Base-by-base conservation (phyloP, 2,797 vertebrate species). In the Rhinogobio ventralis region DNA sequence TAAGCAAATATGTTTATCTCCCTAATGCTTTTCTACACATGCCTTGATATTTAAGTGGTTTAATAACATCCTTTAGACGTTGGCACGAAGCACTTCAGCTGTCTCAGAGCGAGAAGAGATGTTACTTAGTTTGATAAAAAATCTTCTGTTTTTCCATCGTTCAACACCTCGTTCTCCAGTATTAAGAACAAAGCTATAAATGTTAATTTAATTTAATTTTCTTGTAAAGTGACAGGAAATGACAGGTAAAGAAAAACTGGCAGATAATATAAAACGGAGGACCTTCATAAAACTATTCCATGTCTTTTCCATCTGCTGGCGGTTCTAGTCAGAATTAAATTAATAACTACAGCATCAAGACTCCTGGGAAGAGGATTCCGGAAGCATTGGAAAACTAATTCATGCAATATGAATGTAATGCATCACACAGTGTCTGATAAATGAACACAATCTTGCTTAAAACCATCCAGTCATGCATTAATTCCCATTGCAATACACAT, bases 361-460 rank as follows among this genome's bases (percentile, higher is more conserved):
- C 62, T 71, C 73, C n/a, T 84, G 62, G 74, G 73, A 84, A 33
- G 55, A 68, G 25, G 68, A 60, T 78, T 57, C 62, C 5, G 2
- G 82, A 53, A 77, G 36, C 53, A 72, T 9, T 25, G 83, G 3
- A 71, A 84, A 71, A 71, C 66, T 36, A 79, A 84, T 84, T 69
- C 75, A 79, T 33, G 28, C 69, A 49, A 67, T 75, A 86, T 74
- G 69, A 83, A 78, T 84, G 74, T 33, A 57, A 84, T 78, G 74
- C 60, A 86, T 83, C 75, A 86, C 60, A 46, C 13, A 20, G 13
- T 62, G 42, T 79, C 67, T 79, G 60, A 80, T 60, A 67, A 66
- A 66, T 74, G 28, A 74, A 46, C 55, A 30, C 85, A 68, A 46
- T 55, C 25, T 46, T 66, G 57, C 74, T 57, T 72, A 55, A 74